Evolutionary conservation across 2,888 invertebrate genomes (phyloP).

Genomic region (Tenthredo distinguenda): DNA sequence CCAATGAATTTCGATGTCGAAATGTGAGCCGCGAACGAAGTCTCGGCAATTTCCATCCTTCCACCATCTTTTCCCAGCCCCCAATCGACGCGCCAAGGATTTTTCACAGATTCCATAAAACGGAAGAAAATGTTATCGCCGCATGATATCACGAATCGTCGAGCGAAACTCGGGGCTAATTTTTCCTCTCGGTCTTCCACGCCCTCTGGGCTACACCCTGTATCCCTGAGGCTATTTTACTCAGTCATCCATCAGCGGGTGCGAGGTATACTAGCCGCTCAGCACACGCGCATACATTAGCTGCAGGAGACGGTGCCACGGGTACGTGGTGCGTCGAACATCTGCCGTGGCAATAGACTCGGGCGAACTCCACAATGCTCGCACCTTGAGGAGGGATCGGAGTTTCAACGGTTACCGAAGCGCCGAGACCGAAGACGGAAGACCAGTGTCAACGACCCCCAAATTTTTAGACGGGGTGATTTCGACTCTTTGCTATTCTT

Average conservation of each 20-base stretch:
- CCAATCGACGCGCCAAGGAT: too few species aligned
- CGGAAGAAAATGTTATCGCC: neutral
- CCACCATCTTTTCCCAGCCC: too few species aligned
- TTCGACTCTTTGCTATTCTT: neutral
- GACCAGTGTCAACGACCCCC: slow-evolving; percentile 16
- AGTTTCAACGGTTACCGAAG: slow-evolving; percentile 43
- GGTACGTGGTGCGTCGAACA: slow-evolving; percentile 7
- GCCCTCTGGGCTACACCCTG: neutral
- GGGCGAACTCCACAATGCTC: neutral
- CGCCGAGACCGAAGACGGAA: neutral
- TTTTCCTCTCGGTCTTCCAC: neutral
- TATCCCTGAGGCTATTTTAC: slow-evolving; percentile 28
- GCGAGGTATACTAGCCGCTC: neutral
- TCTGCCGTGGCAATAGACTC: slow-evolving; percentile 31
- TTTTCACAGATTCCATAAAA: neutral
- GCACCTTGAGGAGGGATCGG: slow-evolving; percentile 41
- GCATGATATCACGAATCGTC: neutral
- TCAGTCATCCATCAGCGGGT: slow-evolving; percentile 51
- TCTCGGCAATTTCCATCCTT: too few species aligned
- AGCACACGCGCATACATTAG: slow-evolving; percentile 49
- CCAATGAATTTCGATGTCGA: too few species aligned
- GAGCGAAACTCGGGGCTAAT: neutral
- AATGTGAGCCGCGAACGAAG: too few species aligned
- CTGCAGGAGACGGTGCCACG: slow-evolving; percentile 5
- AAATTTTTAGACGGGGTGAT: neutral